Evolutionary conservation across 1,140 invertebrate genomes (phyloP), one percentile per base, ranked within the genome.

Genomic region (Anastatus disparis): DNA sequence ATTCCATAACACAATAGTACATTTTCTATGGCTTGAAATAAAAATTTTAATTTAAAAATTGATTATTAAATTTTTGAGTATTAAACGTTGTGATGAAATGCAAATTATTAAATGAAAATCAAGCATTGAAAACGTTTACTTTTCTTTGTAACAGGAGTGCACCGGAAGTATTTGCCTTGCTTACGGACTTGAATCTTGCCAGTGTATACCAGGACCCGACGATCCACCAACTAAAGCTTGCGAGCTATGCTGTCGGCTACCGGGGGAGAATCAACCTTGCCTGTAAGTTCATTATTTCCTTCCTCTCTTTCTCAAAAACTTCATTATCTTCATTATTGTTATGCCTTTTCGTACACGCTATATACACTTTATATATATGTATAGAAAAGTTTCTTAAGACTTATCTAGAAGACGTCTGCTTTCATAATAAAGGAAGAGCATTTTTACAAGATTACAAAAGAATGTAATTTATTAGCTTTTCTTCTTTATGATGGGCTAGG

Each of bases 161-260:
- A 95, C 94, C 0, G 95, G 95, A 0, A 97, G 95, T 44, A 95
- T 98, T 78, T 98, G 96, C 83, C 86, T 95, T 67, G 93, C 93
- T 6, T 98, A 98, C 82, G 95, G 95, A 22, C 89, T 99, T 82
- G 95, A 98, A 85, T 98, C 97, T 13, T 99, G 97, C 81, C 97
- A 98, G 84, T 96, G 95, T 86, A 89, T 93, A 76, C 90, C 93
- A 42, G 89, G 91, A 67, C 87, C 90, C 3, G 87, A 89, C 50
- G 94, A 96, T 84, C 90, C 92, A 71, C 87, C 90, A 27, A 94
- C 93, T 8, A 95, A 95, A 79, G 92, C 94, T 2, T 97, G 95
- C 82, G 95, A 97, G 85, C 87, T 97, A 44, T 97, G 95, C 81
- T 97, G 95, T 80, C 94, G 95, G 78, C 83, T 92, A 44, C 93